Evolutionary conservation across 2,113 vertebrate genomes (phyloP), one percentile per base, ranked within the genome.

Genomic region (Strix uralensis): DNA sequence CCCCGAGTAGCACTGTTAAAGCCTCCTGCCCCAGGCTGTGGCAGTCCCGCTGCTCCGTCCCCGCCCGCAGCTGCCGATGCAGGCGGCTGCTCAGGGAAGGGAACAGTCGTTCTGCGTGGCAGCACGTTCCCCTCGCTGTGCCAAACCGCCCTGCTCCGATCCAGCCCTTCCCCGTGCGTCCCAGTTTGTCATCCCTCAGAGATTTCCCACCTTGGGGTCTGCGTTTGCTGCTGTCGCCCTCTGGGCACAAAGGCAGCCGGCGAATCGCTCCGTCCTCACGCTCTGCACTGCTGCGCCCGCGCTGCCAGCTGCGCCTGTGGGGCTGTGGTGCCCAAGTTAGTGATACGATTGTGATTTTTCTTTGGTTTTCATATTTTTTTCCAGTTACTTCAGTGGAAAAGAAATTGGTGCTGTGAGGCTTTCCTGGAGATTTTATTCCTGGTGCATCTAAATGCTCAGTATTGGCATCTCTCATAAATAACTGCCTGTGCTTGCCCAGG

Each of bases 31-130:
- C 30, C 10, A 2, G 42, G 59, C n/a, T 19, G 49, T 21, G 20
- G 12, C 67, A 21, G 3, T 15, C 42, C 29, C 6, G 1, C 42
- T 21, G 16, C 5, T 42, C 3, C 1, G 40, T 38, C 13, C 25
- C 32, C 0, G 0, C 10, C 21, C 1, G 4, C 44, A 2, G 1
- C 44, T 22, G 23, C 42, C 1, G 3, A 26, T 34, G 70, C 25
- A 34, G 3, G 4, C 2, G 15, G 52, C 42, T 57, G 47, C 51
- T 8, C 27, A 36, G 29, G 26, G 40, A 83, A 80, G 38, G 44
- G 42, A 19, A 29, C 7, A 55, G 30, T n/a, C 55, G 9, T 54
- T 49, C 51, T 20, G 46, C 4, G 6, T 36, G 40, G 40, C 30
- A 47, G 42, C 10, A 0, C 27, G 10, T 83, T 26, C 13, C 25